A percentile compares a stretch with the other conserved stretches of the same genome.
Evolutionary conservation across 2,888 invertebrate genomes (phyloP).

Genomic region (Scaptomyza tumidula): DNA sequence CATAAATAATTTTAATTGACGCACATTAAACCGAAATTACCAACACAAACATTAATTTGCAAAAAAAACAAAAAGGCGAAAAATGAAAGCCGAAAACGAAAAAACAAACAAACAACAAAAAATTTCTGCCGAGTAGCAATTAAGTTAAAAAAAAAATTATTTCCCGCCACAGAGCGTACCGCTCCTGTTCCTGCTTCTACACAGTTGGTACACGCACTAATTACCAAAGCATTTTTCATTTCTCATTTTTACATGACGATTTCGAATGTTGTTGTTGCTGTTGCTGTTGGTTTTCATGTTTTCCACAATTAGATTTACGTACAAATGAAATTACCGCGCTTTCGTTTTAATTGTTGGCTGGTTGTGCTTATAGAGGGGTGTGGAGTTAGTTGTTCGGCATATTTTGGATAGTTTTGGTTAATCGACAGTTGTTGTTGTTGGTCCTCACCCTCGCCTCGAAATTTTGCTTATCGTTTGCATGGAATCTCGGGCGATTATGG

Average conservation of each 20-base stretch:
- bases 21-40: conserved; percentile 77
- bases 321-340: conserved; percentile 78
- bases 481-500: conserved; percentile 79
- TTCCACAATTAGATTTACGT: conserved; percentile 79
- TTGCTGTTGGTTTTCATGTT: conserved; percentile 34
- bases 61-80: conserved; percentile 59
- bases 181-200: conserved; percentile 4
- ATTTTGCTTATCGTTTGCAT: conserved; percentile 57
- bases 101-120: background rate
- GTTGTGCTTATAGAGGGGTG: conserved; percentile 30
- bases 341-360: conserved; percentile 80
- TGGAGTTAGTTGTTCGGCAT: conserved; percentile 35
- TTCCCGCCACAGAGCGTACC: background rate
- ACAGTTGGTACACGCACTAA: conserved; percentile 69
- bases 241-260: conserved; percentile 42
- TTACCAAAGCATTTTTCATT: conserved; percentile 70
- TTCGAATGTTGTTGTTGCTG: conserved; percentile 41
- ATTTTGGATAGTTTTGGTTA: conserved; percentile 33
- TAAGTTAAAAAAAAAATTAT: conserved; percentile 40
- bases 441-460: conserved; percentile 1
- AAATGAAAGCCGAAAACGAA: conserved; percentile 53
- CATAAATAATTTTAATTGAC: conserved; percentile 76
- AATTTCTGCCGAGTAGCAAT: conserved; percentile 44
- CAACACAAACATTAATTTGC: conserved; percentile 53
- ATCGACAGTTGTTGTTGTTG: conserved; percentile 34